These are phyloP conservation scores for Elaphurus davidianus DNA, from an alignment of 2,113 vertebrate species.

Conservation along the genomic window DNA sequence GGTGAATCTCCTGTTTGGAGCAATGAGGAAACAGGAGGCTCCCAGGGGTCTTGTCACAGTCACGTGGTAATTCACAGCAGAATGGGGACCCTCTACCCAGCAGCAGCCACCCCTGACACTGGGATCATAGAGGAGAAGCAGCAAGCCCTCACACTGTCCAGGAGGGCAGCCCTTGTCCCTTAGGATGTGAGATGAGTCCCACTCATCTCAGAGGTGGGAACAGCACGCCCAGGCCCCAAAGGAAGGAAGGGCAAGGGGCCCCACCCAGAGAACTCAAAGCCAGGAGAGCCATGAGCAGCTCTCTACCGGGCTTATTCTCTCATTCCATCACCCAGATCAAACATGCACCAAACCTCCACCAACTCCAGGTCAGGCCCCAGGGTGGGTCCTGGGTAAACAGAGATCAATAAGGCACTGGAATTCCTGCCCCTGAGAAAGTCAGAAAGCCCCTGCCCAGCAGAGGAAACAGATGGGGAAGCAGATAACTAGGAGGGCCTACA, in stretches of 20 bases:
- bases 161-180: background rate
- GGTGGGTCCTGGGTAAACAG: conserved; percentile 34
- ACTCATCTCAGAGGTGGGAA: background rate
- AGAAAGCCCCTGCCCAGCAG: conserved; percentile 43
- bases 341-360: background rate
- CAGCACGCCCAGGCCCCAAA: background rate
- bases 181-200: background rate
- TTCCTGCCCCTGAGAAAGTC: conserved; percentile 55
- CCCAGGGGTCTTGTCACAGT: background rate
- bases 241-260: background rate
- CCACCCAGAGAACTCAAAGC: background rate
- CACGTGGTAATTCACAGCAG: background rate
- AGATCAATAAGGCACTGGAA: conserved; percentile 37
- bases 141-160: background rate
- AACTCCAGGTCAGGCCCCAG: background rate
- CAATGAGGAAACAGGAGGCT: background rate
- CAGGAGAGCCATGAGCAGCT: background rate
- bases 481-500: conserved; percentile 45
- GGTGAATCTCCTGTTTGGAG: background rate
- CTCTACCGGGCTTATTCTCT: background rate
- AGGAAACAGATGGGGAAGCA: conserved; percentile 67
- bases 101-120: background rate
- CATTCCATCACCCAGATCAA: background rate
- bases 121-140: background rate
- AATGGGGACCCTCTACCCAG: background rate